Base-by-base conservation (phyloP, 2,797 vertebrate genomes). In the Poecile montanus region DNA sequence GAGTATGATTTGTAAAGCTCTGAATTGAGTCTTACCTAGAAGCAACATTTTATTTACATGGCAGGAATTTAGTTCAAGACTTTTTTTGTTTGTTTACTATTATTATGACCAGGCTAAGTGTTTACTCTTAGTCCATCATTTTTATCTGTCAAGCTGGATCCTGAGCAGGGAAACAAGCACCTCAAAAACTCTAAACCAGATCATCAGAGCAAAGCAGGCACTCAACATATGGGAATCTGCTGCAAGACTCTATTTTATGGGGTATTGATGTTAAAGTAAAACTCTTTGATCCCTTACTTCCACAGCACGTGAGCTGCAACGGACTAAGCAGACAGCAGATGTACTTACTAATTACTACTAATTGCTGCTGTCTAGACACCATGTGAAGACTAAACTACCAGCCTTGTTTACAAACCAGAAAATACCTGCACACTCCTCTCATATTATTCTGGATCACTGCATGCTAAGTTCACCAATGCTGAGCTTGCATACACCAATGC, bases 291-390 rank as follows among this genome's bases (percentile, higher is more conserved):
- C 83, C 70, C 50, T 54, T 73, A 19, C 16, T 95, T 93, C 76
- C 70, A 85, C 71, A 57, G 54, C 77, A 86, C 9, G 3, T 88
- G 74, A 93, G 30, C 53, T 84, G 36, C 58, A 81, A 53, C 12
- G 58, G 63, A 27, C 61, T 56, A 65, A 76, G 86, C 70, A 95
- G 94, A 93, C 91, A 92, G 73, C 92, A 97, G 94, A 96, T 97
- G 95, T 58, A 72, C 68, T 85, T 81, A 76, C 93, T 97, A 94
- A 97, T 94, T 93, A 93, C 53, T 95, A 19, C 78, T 96, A 96
- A 96, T 93, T 95, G 77, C 71, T 92, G 58, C 91, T 95, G 95
- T 97, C 96, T 97, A 96, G 96, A 97, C 93, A 83, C 48, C 86
- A 87, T 83, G 77, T 92, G 82, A 97, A 94, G 77, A 36, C 76